phyloP scores from a whole-genome alignment of 1,140 invertebrate species.

The Ceratitis capitata region DNA sequence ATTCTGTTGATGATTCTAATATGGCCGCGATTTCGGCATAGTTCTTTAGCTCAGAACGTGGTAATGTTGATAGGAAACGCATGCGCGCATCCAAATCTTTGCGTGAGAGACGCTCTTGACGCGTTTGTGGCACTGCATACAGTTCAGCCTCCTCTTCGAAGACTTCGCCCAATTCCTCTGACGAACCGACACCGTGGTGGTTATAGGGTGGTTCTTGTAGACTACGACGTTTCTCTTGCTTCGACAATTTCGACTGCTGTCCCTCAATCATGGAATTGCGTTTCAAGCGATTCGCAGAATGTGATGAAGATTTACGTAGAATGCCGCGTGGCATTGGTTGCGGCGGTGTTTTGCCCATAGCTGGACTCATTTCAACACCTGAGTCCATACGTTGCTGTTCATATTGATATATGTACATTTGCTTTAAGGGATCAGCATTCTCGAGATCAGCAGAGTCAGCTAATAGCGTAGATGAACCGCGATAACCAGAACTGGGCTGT shows the following conservation, averaged over 20 bases:
- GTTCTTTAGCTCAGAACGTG: slow-evolving; percentile 63
- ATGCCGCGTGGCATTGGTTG: slow-evolving; percentile 68
- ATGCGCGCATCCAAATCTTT: slow-evolving; percentile 64
- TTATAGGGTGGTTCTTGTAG: slow-evolving; percentile 78
- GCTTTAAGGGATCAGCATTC: slow-evolving; percentile 63
- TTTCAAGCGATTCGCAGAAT: slow-evolving; percentile 68
- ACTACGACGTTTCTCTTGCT: slow-evolving; percentile 74
- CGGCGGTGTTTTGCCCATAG: slow-evolving; percentile 53
- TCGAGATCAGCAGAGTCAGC: slow-evolving; percentile 76
- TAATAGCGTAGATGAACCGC: slow-evolving; percentile 84
- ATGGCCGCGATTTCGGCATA: slow-evolving; percentile 71
- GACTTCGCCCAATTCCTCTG: slow-evolving; percentile 68
- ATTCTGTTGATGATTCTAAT: slow-evolving; percentile 74
- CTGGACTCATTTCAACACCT: slow-evolving; percentile 55
- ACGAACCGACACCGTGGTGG: slow-evolving; percentile 67
- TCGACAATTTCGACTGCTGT: slow-evolving; percentile 67
- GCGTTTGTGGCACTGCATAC: slow-evolving; percentile 68
- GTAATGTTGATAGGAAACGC: slow-evolving; percentile 57
- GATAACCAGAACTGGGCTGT: slow-evolving; percentile 83
- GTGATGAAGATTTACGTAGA: slow-evolving; percentile 58
- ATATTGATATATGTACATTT: slow-evolving; percentile 82
- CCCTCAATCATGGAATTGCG: slow-evolving; percentile 83
- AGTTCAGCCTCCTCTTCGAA: slow-evolving; percentile 69
- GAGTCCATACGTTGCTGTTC: slow-evolving; percentile 71
- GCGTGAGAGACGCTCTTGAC: slow-evolving; percentile 66